phyloP scores from a whole-genome alignment of 2,797 vertebrate genomes.

The Atherinosoma microstoma region DNA sequence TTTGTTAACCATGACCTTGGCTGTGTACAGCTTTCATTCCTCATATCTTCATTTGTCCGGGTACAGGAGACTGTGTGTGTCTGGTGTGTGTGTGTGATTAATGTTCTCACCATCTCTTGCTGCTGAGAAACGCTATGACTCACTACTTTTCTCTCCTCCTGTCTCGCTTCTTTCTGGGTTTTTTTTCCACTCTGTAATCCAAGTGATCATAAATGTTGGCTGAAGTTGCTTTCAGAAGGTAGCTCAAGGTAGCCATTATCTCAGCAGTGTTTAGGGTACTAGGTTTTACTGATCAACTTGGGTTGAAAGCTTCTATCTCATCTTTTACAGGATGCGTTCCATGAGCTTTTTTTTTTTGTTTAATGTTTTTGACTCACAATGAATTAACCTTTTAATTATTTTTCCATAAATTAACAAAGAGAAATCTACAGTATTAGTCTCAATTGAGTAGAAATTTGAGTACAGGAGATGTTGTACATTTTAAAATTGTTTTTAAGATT shows the following conservation, averaged over 20 bases:
- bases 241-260: background rate
- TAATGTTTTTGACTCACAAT: background rate
- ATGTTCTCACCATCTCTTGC: slow-evolving; percentile 35
- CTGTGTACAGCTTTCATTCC: slow-evolving; percentile 14
- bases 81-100: slow-evolving; percentile 25
- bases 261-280: background rate
- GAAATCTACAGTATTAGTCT: background rate
- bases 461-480: background rate
- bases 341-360: background rate
- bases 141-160: slow-evolving; percentile 17
- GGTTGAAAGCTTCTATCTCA: background rate
- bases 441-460: background rate
- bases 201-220: background rate
- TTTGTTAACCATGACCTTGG: slow-evolving; percentile 51
- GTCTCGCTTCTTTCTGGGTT: background rate
- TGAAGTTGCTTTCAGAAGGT: slow-evolving; percentile 1
- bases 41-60: slow-evolving; percentile 11
- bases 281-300: slow-evolving; percentile 14
- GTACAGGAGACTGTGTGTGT: slow-evolving; percentile 12
- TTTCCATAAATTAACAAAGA: background rate
- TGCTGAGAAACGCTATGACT: slow-evolving; percentile 49
- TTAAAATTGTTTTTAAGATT: background rate
- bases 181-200: slow-evolving; percentile 3
- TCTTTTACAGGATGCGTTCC: slow-evolving; percentile 2
- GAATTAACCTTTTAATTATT: background rate